phyloP scores from a whole-genome alignment of 1,140 invertebrate genomes.

The Drosophila truncata region DNA sequence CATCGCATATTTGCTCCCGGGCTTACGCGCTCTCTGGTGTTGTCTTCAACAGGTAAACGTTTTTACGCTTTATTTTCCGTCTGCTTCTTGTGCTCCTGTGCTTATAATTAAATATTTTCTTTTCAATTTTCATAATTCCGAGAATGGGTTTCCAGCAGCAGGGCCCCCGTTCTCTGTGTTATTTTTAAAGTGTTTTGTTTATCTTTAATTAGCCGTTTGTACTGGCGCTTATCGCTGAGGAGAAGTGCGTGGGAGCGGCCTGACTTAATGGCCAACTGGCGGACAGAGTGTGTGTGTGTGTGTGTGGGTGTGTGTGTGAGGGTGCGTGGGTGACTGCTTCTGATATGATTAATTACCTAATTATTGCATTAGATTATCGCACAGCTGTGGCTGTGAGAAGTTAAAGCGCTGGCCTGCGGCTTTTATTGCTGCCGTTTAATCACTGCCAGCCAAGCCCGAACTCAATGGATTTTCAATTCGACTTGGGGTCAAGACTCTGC shows the following conservation, averaged over 20 bases:
- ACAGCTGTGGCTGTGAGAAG: slow-evolving; percentile 53
- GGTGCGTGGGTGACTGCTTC: slow-evolving; percentile 21
- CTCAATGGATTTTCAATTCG: slow-evolving; percentile 48
- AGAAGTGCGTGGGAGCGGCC: slow-evolving; percentile 8
- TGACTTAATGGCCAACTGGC: slow-evolving; percentile 60
- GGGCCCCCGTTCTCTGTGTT: slow-evolving; percentile 7
- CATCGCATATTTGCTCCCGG: slow-evolving; percentile 8
- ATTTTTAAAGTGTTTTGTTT: slow-evolving; percentile 77
- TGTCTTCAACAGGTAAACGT: slow-evolving; percentile 62
- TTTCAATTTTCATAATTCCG: slow-evolving; percentile 56
- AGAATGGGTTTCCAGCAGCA: neutral
- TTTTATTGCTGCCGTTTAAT: slow-evolving; percentile 60
- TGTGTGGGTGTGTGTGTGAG: neutral
- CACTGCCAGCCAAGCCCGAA: slow-evolving; percentile 13
- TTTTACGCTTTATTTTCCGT: slow-evolving; percentile 41
- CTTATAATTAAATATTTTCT: slow-evolving; percentile 78
- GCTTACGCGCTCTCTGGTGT: slow-evolving; percentile 17
- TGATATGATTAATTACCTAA: slow-evolving; percentile 78
- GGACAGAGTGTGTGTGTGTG: neutral
- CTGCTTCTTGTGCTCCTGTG: slow-evolving; percentile 24
- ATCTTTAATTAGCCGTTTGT: slow-evolving; percentile 72
- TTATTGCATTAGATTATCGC: slow-evolving; percentile 72
- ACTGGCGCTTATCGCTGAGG: slow-evolving; percentile 9
- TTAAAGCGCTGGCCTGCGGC: slow-evolving; percentile 47
- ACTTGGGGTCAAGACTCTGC: slow-evolving; percentile 12